A percentile compares a stretch with the other conserved stretches of the same genome.
phyloP scores from a whole-genome alignment of 2,888 invertebrate genomes.

The Melieria crassipennis region DNA sequence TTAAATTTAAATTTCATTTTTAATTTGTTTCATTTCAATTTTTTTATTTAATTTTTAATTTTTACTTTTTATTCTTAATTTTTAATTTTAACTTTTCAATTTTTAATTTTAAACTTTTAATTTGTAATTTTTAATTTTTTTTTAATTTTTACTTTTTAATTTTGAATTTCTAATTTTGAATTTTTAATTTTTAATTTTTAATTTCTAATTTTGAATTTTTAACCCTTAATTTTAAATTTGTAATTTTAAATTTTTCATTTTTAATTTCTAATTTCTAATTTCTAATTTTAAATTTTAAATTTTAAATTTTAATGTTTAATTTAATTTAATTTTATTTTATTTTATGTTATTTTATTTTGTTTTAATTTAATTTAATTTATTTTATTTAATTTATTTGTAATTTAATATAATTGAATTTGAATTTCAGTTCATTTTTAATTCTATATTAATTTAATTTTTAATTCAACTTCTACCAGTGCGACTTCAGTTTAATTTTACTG shows the following conservation, averaged over 20 bases:
- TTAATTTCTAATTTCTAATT: not conserved
- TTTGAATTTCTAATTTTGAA: not conserved
- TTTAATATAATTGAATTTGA: not conserved
- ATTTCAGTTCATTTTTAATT: not conserved
- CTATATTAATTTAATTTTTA: not conserved
- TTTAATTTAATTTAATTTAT: not conserved
- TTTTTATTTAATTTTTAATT: constrained; percentile 34
- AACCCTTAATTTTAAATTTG: not conserved
- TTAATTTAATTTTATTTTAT: not conserved
- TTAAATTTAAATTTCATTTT: no score
- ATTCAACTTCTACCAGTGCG: not conserved
- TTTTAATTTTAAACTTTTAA: not conserved
- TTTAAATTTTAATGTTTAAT: not conserved
- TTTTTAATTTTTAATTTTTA: not conserved
- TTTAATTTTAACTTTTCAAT: constrained; percentile 5
- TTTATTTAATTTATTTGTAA: not conserved
- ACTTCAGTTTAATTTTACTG: no score
- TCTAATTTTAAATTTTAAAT: not conserved
- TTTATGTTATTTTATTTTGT: not conserved
- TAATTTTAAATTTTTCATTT: not conserved
- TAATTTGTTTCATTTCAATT: not conserved
- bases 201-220: constrained; percentile 8
- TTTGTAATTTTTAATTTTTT: not conserved
- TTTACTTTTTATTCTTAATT: constrained; percentile 4
- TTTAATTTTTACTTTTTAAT: not conserved